Evolutionary conservation across 2,888 invertebrate species (phyloP).

Genomic region (Synergus itoensis): DNA sequence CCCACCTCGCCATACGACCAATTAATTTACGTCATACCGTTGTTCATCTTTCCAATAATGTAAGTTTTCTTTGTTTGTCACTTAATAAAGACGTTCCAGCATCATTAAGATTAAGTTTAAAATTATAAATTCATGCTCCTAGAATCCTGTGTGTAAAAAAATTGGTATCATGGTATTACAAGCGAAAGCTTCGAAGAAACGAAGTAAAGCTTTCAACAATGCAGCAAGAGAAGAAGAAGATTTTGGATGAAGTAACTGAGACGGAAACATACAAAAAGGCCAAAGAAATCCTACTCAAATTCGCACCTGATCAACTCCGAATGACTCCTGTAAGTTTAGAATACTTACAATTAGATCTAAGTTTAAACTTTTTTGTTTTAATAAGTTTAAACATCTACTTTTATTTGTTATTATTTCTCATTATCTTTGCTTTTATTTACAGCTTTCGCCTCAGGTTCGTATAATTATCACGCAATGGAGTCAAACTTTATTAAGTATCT

Average conservation of each 20-base stretch:
- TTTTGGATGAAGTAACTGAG: conserved; percentile 97
- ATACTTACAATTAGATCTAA: background rate
- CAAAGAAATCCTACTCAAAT: conserved; percentile 92
- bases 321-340: conserved; percentile 70
- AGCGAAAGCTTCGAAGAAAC: conserved; percentile 88
- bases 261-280: conserved; percentile 98
- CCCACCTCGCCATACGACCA: conserved; percentile 87
- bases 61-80: conserved; percentile 79
- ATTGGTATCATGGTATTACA: conserved; percentile 93
- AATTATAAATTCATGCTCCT: conserved; percentile 65
- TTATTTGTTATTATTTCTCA: conserved; percentile 40
- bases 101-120: conserved; percentile 25
- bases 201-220: conserved; percentile 85
- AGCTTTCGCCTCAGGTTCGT: conserved; percentile 72
- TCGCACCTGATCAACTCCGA: conserved; percentile 83
- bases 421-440: conserved; percentile 58
- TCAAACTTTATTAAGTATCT: background rate
- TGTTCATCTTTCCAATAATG: conserved; percentile 90
- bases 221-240: conserved; percentile 90
- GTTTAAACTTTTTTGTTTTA: background rate
- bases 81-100: background rate
- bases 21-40: conserved; percentile 87
- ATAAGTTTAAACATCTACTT: conserved; percentile 16
- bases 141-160: conserved; percentile 90
- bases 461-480: background rate